phyloP scores from a whole-genome alignment of 2,888 invertebrate species.

The Lithosia quadra region DNA sequence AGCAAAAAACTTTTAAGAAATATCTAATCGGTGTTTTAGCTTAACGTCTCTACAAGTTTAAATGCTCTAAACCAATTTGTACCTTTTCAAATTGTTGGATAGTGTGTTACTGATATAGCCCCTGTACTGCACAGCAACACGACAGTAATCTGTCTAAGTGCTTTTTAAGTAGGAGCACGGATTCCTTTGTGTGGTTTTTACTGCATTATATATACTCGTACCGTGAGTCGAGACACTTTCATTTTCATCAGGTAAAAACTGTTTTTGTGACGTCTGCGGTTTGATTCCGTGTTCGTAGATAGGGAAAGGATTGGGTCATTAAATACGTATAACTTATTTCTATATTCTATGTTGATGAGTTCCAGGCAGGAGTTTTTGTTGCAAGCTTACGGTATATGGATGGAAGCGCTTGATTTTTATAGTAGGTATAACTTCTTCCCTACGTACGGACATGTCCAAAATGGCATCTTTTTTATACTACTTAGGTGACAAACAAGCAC shows the following conservation, averaged over 20 bases:
- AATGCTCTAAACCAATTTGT: constrained; percentile 43
- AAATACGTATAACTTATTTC: constrained; percentile 31
- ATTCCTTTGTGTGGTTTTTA: constrained; percentile 54
- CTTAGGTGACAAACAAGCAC: no score
- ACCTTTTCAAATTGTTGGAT: constrained; percentile 25
- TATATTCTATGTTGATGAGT: background rate
- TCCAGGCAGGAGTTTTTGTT: background rate
- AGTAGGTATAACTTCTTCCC: no score
- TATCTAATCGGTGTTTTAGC: background rate
- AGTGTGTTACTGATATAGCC: constrained; percentile 40
- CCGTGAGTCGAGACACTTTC: constrained; percentile 51
- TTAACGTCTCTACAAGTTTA: constrained; percentile 14
- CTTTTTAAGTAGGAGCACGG: constrained; percentile 54
- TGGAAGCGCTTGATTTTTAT: background rate
- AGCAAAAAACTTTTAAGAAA: background rate
- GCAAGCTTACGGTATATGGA: background rate
- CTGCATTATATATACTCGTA: constrained; percentile 19
- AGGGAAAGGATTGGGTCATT: constrained; percentile 44
- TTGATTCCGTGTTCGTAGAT: constrained; percentile 37
- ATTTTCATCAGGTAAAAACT: constrained; percentile 52
- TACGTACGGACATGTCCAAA: no score
- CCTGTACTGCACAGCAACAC: constrained; percentile 33
- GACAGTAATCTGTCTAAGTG: constrained; percentile 49
- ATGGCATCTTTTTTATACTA: background rate
- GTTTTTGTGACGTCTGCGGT: constrained; percentile 50